Percentiles rank a stretch among this genome's conserved stretches.
These are phyloP conservation scores for Rhegmatorhina hoffmannsi DNA, from an alignment of 2,113 vertebrate genomes.

Conservation along the genomic window DNA sequence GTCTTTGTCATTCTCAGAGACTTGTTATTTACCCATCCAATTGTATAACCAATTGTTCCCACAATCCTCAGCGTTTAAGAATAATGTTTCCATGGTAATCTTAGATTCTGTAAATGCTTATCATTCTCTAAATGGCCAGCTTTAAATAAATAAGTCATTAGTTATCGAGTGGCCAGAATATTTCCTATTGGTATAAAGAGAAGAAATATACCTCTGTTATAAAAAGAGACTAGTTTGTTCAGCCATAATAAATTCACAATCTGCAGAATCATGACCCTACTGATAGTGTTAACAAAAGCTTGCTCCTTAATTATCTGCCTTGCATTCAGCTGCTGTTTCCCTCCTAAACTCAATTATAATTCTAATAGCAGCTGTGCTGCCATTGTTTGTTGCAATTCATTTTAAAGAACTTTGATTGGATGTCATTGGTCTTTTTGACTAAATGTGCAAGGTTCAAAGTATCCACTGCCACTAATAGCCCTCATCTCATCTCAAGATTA, in stretches of 20 bases:
- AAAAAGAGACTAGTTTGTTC: conserved; percentile 64
- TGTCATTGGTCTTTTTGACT: conserved; percentile 69
- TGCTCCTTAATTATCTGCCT: conserved; percentile 75
- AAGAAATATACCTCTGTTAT: conserved; percentile 52
- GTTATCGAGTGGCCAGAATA: conserved; percentile 54
- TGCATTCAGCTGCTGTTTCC: conserved; percentile 74
- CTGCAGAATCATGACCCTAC: conserved; percentile 70
- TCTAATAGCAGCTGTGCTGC: conserved; percentile 70
- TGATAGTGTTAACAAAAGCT: conserved; percentile 78
- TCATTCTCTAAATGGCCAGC: conserved; percentile 56
- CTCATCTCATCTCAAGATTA: conserved; percentile 52
- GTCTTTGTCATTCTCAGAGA: conserved; percentile 28
- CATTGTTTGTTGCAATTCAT: conserved; percentile 69
- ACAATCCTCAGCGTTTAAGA: conserved; percentile 21
- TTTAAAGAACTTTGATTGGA: conserved; percentile 62
- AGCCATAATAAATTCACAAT: conserved; percentile 64
- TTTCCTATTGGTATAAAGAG: conserved; percentile 34
- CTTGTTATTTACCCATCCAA: conserved; percentile 63
- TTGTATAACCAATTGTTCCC: conserved; percentile 67
- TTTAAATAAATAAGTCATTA: conserved; percentile 68
- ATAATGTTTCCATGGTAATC: conserved; percentile 77
- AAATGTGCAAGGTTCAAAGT: conserved; percentile 65
- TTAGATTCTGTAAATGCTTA: conserved; percentile 65
- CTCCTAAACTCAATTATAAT: conserved; percentile 75
- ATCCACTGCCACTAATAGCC: conserved; percentile 54